Conservation (phyloP, 2,797 vertebrate genomes). For the Chelon labrosus region DNA sequence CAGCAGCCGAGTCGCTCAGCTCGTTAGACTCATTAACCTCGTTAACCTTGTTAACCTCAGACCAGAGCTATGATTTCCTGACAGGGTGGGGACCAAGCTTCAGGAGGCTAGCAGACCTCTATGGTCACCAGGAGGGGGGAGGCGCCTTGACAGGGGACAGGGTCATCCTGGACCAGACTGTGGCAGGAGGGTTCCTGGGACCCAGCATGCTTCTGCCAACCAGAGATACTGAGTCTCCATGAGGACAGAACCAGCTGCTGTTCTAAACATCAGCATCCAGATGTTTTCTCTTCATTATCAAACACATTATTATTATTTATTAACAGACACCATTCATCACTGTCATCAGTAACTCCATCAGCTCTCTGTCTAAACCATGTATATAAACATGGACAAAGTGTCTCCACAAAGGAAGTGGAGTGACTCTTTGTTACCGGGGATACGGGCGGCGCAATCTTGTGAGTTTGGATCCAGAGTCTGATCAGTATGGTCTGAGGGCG, state of each 20-base stretch:
- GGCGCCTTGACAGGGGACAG: not conserved
- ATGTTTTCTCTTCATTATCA: too few species aligned
- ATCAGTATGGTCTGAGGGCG: too few species aligned
- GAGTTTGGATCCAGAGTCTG: too few species aligned
- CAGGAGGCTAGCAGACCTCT: constrained; percentile 88
- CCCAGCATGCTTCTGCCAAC: not conserved
- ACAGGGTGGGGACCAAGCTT: constrained; percentile 93
- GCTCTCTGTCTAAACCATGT: too few species aligned
- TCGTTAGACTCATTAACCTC: constrained; percentile 64
- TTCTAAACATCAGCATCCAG: too few species aligned
- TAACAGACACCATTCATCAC: too few species aligned
- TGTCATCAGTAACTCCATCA: too few species aligned
- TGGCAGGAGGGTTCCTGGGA: not conserved
- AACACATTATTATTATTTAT: too few species aligned
- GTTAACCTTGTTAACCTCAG: constrained; percentile 37
- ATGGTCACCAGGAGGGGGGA: constrained; percentile 52
- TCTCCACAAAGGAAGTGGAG: too few species aligned
- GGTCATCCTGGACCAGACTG: not conserved
- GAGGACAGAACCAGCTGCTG: not conserved
- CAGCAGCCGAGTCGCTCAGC: constrained; percentile 89
- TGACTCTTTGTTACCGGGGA: too few species aligned
- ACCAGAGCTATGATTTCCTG: constrained; percentile 92
- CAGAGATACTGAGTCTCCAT: not conserved
- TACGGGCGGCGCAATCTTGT: too few species aligned
- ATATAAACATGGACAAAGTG: too few species aligned